Evolutionary conservation across 2,888 invertebrate species (phyloP).

Genomic region (Prosopocoilus inquinatus): DNA sequence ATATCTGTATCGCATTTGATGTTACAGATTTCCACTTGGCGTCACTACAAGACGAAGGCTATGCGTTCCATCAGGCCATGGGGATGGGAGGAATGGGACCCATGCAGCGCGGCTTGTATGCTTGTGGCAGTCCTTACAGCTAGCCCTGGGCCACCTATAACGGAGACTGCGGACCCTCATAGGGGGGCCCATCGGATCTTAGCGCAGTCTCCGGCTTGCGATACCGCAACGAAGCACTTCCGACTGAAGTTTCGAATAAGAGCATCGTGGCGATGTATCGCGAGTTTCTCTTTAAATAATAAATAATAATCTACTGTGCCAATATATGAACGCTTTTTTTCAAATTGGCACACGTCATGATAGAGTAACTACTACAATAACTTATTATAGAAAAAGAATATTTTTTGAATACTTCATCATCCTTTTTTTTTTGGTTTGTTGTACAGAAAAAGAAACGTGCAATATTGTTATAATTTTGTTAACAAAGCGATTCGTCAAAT

Average conservation of each 20-base stretch:
- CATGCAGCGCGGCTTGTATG: conserved; percentile 54
- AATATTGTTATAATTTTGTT: conserved; percentile 31
- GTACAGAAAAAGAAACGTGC: conserved; percentile 23
- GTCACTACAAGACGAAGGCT: conserved; percentile 55
- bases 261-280: conserved; percentile 35
- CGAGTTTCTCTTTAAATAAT: conserved; percentile 29
- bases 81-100: conserved; percentile 55
- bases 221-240: conserved; percentile 39
- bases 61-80: conserved; percentile 56
- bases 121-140: conserved; percentile 55
- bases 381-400: not conserved
- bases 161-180: conserved; percentile 54
- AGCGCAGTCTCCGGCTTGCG: conserved; percentile 49
- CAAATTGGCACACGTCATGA: conserved; percentile 14
- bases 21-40: conserved; percentile 56
- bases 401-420: not conserved
- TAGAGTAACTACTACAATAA: conserved; percentile 2
- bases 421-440: no score
- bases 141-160: conserved; percentile 56
- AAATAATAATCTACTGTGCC: conserved; percentile 31
- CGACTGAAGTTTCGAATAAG: conserved; percentile 2
- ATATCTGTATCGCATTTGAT: conserved; percentile 26
- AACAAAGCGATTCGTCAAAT: conserved; percentile 12
- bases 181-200: conserved; percentile 43
- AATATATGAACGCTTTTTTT: conserved; percentile 36